phyloP scores from a whole-genome alignment of 2,888 invertebrate genomes.

The Acanthoscelides obtectus region DNA sequence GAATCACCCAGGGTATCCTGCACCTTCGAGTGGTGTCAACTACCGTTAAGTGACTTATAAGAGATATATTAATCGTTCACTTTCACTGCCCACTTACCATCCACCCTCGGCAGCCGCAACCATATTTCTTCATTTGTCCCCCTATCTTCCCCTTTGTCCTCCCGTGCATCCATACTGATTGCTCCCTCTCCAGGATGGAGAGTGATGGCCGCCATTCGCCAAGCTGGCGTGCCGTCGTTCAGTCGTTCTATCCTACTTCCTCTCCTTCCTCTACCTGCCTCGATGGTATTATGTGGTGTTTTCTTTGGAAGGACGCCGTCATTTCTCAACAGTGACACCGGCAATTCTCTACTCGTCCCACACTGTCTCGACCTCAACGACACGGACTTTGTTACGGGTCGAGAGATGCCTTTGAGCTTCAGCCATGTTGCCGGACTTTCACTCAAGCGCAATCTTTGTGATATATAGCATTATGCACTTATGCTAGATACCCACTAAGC shows the following conservation, averaged over 20 bases:
- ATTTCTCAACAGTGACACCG: slow-evolving; percentile 45
- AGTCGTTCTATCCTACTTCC: slow-evolving; percentile 6
- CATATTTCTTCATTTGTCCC: slow-evolving; percentile 47
- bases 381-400: slow-evolving; percentile 33
- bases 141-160: neutral
- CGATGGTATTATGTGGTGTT: slow-evolving; percentile 30
- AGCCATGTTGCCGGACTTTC: neutral
- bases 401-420: slow-evolving; percentile 32
- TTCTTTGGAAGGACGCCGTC: slow-evolving; percentile 36
- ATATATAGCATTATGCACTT: too few species aligned
- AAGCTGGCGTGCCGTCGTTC: slow-evolving; percentile 33
- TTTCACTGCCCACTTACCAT: slow-evolving; percentile 36
- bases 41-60: neutral
- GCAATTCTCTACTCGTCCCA: slow-evolving; percentile 38
- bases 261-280: slow-evolving; percentile 31
- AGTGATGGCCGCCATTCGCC: slow-evolving; percentile 45
- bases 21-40: neutral
- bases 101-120: slow-evolving; percentile 36
- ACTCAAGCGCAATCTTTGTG: too few species aligned
- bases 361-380: slow-evolving; percentile 35
- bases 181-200: slow-evolving; percentile 40
- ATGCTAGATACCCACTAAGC: too few species aligned
- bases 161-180: slow-evolving; percentile 34
- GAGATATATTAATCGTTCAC: slow-evolving; percentile 27
- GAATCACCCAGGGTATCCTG: neutral